Base-by-base conservation (phyloP, 1,140 invertebrate genomes). In the Anagrus nilaparvatae region DNA sequence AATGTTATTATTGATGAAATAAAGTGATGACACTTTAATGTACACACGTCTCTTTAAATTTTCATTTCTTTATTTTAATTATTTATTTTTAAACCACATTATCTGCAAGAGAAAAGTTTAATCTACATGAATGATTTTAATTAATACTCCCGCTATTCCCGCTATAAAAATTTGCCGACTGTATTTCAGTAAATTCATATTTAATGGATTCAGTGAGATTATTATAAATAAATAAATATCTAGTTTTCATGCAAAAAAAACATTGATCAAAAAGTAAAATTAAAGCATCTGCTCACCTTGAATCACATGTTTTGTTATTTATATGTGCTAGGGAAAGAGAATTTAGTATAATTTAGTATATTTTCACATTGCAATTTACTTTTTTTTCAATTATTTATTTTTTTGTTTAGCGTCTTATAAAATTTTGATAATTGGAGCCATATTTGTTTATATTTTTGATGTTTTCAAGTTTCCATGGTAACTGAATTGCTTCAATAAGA, bases 1-100 rank as follows among this genome's bases (percentile, higher is more conserved):
- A 62, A 66, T 68, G 63, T 66, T 67, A 66, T 52, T 57, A 68
- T 62, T 67, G 61, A 67, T 58, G 60, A 55, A 66, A 66, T 65
- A 66, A 68, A 68, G 63, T 68, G 58, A 65, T 51, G 54, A 63
- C 63, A 63, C 60, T 66, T 66, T 65, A 58, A 45, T 47, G 43
- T 44, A 44, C 43, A 39, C 44, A 37, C 52, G 46, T 59, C 48
- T 56, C 51, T 56, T 59, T 49, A 55, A 51, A 52, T 51, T 43
- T 34, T 32, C 49, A 50, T 49, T 49, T 33, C 41, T 52, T 40
- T 53, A 37, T 25, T 23, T 43, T 36, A 49, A 30, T 40, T 36
- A 46, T 48, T 14, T 30, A 10, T n/a, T 30, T 30, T 30, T 13
- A 30, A 30, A 30, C 5, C 8, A 30, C 16, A 14, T 25, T 12